Evolutionary conservation across 2,888 invertebrate genomes (phyloP), one percentile per base, ranked within the genome.

Genomic region (Drosophila greeni): DNA sequence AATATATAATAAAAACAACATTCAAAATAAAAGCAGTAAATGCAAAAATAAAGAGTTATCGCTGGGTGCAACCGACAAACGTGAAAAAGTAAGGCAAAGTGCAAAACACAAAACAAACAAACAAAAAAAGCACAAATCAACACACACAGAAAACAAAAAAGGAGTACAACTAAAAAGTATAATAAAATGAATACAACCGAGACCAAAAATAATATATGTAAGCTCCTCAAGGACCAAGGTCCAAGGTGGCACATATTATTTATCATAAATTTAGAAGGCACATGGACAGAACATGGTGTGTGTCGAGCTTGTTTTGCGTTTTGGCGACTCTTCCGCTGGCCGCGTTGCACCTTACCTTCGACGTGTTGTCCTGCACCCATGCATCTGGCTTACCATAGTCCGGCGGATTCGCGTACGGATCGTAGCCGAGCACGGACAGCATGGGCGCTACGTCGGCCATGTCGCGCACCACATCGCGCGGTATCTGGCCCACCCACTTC

Each of bases 391-490:
- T 91, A 76, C 96, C 97, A 91, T 99, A 99, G 87, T 94, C 93
- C 72, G 99, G 99, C 70, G 98, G 98, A 91, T 98, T 98, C 84
- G 95, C 95, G 88, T 95, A 93, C 31, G 99, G 98, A 91, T 99
- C 97, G 90, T 99, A 99, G 70, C 98, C 96, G 77, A 95, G 91
- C 82, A 94, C 93, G 40, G 94, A 93, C 77, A 98, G 91, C 98
- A 98, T 98, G 66, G 98, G 98, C 73, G 98, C 98, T 82, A 98
- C 92, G 82, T 94, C 93, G 16, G 95, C 94, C 96, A 97, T 97
- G 88, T 97, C 97, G 70, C 92, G 92, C 71, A 97, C 93, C 66
- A 98, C 97, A 90, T 99, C 98, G 24, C 93, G 92, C 84, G 97
- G 96, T 86, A 97, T 92, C 87, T 94, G 92, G 61, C 95, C 96